Conservation (phyloP, 1,140 invertebrate genomes). For the Brachionus paranguensis region DNA sequence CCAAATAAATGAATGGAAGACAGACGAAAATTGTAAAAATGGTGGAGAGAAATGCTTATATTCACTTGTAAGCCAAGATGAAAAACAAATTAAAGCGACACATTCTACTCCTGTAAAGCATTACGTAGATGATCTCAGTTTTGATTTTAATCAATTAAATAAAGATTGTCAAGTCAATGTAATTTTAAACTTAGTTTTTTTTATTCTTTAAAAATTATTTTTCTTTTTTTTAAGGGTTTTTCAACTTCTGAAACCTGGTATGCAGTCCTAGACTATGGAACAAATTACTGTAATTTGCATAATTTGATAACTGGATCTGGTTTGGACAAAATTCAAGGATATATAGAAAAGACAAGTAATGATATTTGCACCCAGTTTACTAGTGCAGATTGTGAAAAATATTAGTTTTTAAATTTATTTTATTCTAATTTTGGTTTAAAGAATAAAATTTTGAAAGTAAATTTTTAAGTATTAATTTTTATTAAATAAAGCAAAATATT, state of each 20-base stretch:
- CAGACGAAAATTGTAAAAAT: slow-evolving; percentile 44
- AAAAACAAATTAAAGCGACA: slow-evolving; percentile 47
- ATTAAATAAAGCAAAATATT: too few relatives aligned
- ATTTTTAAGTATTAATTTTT: neutral
- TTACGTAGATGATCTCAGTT: slow-evolving; percentile 55
- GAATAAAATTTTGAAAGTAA: neutral
- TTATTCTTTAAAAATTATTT: slow-evolving; percentile 41
- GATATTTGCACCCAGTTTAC: slow-evolving; percentile 57
- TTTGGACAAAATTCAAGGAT: slow-evolving; percentile 49
- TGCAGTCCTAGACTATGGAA: slow-evolving; percentile 57
- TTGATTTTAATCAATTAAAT: slow-evolving; percentile 46
- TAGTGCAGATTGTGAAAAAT: slow-evolving; percentile 53
- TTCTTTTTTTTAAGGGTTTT: slow-evolving; percentile 45
- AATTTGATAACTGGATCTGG: slow-evolving; percentile 55
- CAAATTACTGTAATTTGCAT: slow-evolving; percentile 59
- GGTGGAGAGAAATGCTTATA: slow-evolving; percentile 55
- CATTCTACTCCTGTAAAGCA: slow-evolving; percentile 53
- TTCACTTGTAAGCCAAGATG: slow-evolving; percentile 43
- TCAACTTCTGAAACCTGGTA: slow-evolving; percentile 56
- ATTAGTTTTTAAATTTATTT: slow-evolving; percentile 43
- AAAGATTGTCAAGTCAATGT: slow-evolving; percentile 49
- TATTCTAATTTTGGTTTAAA: neutral
- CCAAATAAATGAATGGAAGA: slow-evolving; percentile 48
- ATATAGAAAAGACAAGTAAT: slow-evolving; percentile 53
- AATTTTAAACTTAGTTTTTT: slow-evolving; percentile 43